phyloP scores from a whole-genome alignment of 2,888 invertebrate species.

The Lasioglossum marginatum region DNA sequence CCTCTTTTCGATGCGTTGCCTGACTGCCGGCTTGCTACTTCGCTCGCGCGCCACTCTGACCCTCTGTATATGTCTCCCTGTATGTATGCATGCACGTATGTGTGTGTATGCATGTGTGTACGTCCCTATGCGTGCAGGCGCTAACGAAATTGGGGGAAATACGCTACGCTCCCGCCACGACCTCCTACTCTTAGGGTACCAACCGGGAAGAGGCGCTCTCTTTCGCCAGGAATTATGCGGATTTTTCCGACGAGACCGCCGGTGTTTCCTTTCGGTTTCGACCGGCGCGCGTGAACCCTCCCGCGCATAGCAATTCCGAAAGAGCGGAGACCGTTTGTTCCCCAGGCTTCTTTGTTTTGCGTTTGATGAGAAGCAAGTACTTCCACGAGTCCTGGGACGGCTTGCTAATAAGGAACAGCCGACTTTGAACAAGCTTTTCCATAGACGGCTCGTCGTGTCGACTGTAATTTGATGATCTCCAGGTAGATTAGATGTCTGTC shows the following conservation, averaged over 20 bases:
- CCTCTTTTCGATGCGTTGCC: slow-evolving; percentile 36
- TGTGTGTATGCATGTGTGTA: neutral
- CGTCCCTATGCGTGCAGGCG: slow-evolving; percentile 49
- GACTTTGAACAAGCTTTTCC: neutral
- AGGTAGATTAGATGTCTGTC: neutral
- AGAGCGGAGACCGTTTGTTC: slow-evolving; percentile 18
- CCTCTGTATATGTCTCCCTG: neutral
- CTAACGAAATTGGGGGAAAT: slow-evolving; percentile 72
- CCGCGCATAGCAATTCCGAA: neutral
- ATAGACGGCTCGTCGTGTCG: neutral
- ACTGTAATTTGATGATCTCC: neutral
- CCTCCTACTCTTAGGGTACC: slow-evolving; percentile 14
- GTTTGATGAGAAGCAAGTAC: neutral
- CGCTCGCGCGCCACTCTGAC: neutral
- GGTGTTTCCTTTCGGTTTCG: slow-evolving; percentile 6
- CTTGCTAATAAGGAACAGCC: neutral
- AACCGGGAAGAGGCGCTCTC: slow-evolving; percentile 32
- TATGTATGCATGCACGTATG: neutral
- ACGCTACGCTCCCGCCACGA: slow-evolving; percentile 55
- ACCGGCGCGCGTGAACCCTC: slow-evolving; percentile 1
- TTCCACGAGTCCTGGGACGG: neutral
- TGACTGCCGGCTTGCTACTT: neutral
- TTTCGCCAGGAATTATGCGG: slow-evolving; percentile 50
- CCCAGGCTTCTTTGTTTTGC: neutral
- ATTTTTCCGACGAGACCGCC: slow-evolving; percentile 31